phyloP scores from a whole-genome alignment of 2,797 vertebrate genomes.

The Hoplostethus mediterraneus region DNA sequence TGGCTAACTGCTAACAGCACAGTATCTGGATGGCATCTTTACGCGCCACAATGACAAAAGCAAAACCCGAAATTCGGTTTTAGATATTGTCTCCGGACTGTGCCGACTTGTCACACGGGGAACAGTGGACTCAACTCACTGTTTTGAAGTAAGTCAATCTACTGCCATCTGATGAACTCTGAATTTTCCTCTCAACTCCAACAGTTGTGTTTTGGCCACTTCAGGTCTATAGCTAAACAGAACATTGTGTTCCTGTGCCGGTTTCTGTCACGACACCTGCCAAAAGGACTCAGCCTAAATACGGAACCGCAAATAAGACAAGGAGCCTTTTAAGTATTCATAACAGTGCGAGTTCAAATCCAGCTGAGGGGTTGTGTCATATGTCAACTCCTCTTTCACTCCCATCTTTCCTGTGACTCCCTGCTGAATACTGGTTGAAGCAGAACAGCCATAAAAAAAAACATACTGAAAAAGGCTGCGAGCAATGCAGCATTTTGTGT shows the following conservation, averaged over 20 bases:
- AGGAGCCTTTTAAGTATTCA: background rate
- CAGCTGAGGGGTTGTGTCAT: background rate
- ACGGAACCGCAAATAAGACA: background rate
- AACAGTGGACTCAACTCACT: conserved; percentile 26
- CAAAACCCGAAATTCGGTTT: conserved; percentile 1
- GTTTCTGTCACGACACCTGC: background rate
- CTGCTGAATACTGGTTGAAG: background rate
- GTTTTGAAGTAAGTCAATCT: conserved; percentile 47
- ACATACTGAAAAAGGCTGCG: background rate
- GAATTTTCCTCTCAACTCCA: conserved; percentile 21
- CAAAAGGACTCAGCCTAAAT: background rate
- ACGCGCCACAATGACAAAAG: background rate
- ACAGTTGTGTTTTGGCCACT: conserved; percentile 33
- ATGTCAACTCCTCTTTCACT: background rate
- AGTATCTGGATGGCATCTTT: background rate
- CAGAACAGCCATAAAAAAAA: background rate
- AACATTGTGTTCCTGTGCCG: background rate
- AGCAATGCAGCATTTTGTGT: background rate
- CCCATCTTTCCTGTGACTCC: no score
- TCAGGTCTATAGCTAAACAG: conserved; percentile 37
- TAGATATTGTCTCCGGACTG: conserved; percentile 2
- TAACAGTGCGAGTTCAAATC: background rate
- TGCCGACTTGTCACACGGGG: conserved; percentile 12
- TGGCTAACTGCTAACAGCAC: conserved; percentile 19
- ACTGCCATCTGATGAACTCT: conserved; percentile 23